Evolutionary conservation across 2,113 vertebrate species (phyloP), one percentile per base, ranked within the genome.

Genomic region (Syngnathus typhle): DNA sequence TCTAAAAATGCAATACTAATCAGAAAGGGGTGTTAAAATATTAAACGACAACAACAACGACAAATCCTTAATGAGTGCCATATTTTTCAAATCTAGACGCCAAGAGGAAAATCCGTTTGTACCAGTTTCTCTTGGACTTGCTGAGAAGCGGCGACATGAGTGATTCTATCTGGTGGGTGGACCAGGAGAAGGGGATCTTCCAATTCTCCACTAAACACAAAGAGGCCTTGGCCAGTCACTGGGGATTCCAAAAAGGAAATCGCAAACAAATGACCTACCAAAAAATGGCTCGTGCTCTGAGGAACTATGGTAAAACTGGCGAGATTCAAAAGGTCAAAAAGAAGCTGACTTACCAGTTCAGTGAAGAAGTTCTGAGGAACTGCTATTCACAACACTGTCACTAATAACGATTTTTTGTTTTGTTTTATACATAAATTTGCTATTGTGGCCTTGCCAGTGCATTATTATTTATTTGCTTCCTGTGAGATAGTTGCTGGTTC

Each of bases 221-320:
- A 90, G 97, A 99, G 78, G 93, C 87, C 9, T 63, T 99, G 84
- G 97, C 97, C 0, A 91, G 94, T 68, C 94, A 94, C 84, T 99
- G 97, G 97, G 97, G 97, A 46, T 77, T 94, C 77, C 95, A 98
- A 88, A 99, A 99, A 80, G 97, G 97, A 80, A 99, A 99, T 79
- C 95, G 97, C 82, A 99, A 99, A 88, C 98, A 95, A 88, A 99
- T 99, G 97, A 99, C 97, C 73, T 99, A 99, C 75, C 97, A 99
- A 90, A 99, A 99, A 90, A 99, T 99, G 97, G 97, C 97, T 39
- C 91, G 97, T 36, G 97, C 97, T 13, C 89, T 99, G 81, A 93
- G 97, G 90, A 99, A 99, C 92, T 99, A 99, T 0, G 95, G 97
- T 79, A 98, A 98, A 92, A 98, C 96, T 1, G 97, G 97, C 16